Evolutionary conservation across 2,797 vertebrate genomes (phyloP).

Genomic region (Glossophaga mutica): DNA sequence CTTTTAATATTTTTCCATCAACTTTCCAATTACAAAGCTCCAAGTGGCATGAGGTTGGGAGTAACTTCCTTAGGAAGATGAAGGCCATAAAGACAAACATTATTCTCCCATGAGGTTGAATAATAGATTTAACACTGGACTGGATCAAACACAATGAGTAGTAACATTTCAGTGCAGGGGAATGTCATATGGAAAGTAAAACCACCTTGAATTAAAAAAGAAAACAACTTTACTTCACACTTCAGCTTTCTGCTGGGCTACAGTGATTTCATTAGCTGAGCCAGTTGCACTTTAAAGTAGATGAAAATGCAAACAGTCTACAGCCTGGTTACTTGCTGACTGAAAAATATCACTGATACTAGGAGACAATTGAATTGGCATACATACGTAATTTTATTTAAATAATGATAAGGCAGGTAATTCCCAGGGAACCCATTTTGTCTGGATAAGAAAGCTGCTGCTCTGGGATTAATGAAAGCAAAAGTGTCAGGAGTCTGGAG

Average conservation of each 20-base stretch:
- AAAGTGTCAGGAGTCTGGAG: neutral
- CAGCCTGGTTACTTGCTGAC: neutral
- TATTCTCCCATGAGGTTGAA: neutral
- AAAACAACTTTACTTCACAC: neutral
- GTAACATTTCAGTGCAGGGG: neutral
- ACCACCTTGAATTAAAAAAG: neutral
- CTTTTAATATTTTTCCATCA: neutral
- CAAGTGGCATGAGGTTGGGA: neutral
- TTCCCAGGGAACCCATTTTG: neutral
- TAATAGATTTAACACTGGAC: neutral
- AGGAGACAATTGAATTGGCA: slow-evolving; percentile 48
- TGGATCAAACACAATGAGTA: neutral
- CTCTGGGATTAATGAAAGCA: slow-evolving; percentile 1
- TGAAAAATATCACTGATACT: slow-evolving; percentile 27
- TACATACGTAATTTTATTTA: slow-evolving; percentile 49
- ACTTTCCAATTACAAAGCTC: neutral
- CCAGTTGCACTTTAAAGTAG: slow-evolving; percentile 26
- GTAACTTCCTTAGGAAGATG: neutral
- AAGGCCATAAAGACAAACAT: neutral
- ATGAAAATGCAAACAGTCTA: slow-evolving; percentile 46
- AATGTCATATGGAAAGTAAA: neutral
- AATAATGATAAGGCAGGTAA: slow-evolving; percentile 28
- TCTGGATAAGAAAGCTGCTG: slow-evolving; percentile 13
- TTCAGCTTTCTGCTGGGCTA: neutral
- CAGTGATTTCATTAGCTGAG: slow-evolving; percentile 32